Base-by-base conservation (phyloP, 2,113 vertebrate species). In the Cyphomyrus discorhynchus region DNA sequence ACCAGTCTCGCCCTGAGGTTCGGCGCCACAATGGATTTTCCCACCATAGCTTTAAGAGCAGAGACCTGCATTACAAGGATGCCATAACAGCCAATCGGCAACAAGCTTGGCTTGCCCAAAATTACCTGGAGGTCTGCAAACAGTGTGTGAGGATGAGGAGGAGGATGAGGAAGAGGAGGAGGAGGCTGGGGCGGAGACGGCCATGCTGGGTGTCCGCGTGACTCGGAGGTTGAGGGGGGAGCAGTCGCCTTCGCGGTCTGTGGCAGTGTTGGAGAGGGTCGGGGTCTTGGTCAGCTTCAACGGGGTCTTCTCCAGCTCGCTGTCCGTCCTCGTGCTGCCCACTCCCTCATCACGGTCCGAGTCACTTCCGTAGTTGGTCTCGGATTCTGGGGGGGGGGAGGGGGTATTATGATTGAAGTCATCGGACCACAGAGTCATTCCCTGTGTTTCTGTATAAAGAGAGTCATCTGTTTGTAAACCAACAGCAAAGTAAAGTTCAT, bases 311-410 rank as follows among this genome's bases (percentile, higher is more conserved):
- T 99, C 98, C 95, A 97, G 95, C 92, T 98, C 94, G 19, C 97
- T 95, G 94, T 97, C 96, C 1, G 96, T 96, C 95, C 97, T 96
- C 0, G 96, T 93, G 93, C 96, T 95, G 93, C 97, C 97, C 93
- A 96, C 96, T 94, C 98, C 95, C 91, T 97, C 97, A 89, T 98
- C 98, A 89, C 96, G 96, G 93, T 97, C 97, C 58, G 97, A 95
- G 94, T 98, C 98, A 83, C 98, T 99, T 91, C 99, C 98, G 66
- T 97, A 98, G 96, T 98, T 99, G 95, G 96, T 99, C 95, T 99
- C 98, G 47, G 98, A 99, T 93, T 99, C 98, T 99, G 94, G 91
- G 88, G 21, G 27, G 2, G 52, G 19, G 17, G 9, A 6, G 2
- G 3, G 24, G 11, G 3, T n/a, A 49, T 24, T 49, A 47, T 4